Evolutionary conservation across 2,797 vertebrate species (phyloP).

Genomic region (Scarus forsteni): DNA sequence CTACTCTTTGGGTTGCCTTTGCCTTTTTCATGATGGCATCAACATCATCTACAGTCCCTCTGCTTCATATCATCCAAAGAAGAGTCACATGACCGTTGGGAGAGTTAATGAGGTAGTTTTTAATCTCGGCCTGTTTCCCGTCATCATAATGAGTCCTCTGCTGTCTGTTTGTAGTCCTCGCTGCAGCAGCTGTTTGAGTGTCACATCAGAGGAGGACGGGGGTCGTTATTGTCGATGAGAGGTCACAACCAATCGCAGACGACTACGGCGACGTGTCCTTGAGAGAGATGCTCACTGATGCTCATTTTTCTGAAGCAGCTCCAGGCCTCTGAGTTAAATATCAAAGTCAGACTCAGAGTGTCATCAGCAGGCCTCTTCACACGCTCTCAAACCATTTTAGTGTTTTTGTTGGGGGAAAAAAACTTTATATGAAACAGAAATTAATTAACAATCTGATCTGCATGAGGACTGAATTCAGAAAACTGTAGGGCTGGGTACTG

Average conservation of each 20-base stretch:
- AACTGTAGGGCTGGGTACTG: too few relatives aligned
- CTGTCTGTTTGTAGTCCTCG: constrained; percentile 17
- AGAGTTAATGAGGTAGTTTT: constrained; percentile 48
- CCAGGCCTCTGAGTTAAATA: not conserved
- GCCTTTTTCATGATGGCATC: too few relatives aligned
- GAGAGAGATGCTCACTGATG: not conserved
- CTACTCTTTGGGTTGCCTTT: too few relatives aligned
- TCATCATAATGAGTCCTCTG: constrained; percentile 52
- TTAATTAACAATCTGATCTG: too few relatives aligned
- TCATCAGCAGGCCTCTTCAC: too few relatives aligned
- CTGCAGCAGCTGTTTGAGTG: not conserved
- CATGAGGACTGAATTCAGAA: too few relatives aligned
- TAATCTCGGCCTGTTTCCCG: constrained; percentile 45
- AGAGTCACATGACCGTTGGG: constrained; percentile 25
- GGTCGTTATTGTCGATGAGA: constrained; percentile 18
- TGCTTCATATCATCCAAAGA: not conserved
- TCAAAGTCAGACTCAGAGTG: not conserved
- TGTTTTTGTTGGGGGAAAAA: too few relatives aligned
- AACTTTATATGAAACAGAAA: too few relatives aligned
- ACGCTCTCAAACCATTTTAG: too few relatives aligned
- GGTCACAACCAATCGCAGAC: constrained; percentile 5
- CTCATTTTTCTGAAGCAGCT: not conserved
- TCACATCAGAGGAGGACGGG: constrained; percentile 5
- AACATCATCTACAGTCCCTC: too few relatives aligned
- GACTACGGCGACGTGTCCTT: not conserved